Percentiles rank a stretch among this genome's conserved stretches.
Conservation (phyloP, 2,888 invertebrate species). For the Harpalus rubripes region DNA sequence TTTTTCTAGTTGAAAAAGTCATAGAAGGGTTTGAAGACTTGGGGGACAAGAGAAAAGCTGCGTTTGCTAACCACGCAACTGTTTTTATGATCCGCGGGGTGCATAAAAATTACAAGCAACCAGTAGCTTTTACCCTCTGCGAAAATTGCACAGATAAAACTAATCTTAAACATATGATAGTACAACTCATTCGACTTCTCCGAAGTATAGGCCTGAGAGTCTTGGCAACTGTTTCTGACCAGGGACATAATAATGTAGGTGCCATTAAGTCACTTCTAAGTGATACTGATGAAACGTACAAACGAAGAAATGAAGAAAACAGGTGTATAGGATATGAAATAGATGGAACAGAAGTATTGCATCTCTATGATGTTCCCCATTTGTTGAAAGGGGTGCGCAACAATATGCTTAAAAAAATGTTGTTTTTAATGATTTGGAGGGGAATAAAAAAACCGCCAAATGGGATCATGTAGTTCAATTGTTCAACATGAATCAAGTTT, state of each 20-base stretch:
- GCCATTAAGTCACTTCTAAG: slow-evolving; percentile 2
- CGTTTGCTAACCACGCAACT: not conserved
- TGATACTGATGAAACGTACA: not conserved
- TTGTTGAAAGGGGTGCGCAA: slow-evolving; percentile 10
- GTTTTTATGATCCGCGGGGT: slow-evolving; percentile 5
- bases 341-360: slow-evolving; percentile 6
- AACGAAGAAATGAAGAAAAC: slow-evolving; percentile 6
- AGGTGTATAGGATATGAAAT: slow-evolving; percentile 2
- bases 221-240: not conserved
- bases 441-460: too few relatives aligned
- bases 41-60: not conserved
- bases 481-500: too few relatives aligned
- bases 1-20: not conserved
- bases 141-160: not conserved
- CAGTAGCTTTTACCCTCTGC: slow-evolving; percentile 2
- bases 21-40: slow-evolving; percentile 15
- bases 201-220: slow-evolving; percentile 4
- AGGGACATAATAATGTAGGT: not conserved
- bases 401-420: not conserved
- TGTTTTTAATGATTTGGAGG: not conserved
- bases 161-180: not conserved
- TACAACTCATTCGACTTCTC: not conserved
- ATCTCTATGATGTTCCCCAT: slow-evolving; percentile 7
- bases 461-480: too few relatives aligned
- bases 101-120: slow-evolving; percentile 10